Evolutionary conservation across 2,113 vertebrate genomes (phyloP).

Genomic region (Nothoprocta pentlandii): DNA sequence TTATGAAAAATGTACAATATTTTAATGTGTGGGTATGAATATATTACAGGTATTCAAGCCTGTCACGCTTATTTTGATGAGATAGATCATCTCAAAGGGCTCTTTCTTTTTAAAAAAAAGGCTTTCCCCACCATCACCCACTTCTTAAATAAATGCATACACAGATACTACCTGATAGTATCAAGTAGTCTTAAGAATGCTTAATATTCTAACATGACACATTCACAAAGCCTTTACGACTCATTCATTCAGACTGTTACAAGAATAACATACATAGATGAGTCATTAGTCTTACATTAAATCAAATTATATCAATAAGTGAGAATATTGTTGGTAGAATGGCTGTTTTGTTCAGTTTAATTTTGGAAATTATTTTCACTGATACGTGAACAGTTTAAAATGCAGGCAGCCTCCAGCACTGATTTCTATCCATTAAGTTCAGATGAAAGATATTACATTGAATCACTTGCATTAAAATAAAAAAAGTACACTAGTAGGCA

Average conservation of each 20-base stretch:
- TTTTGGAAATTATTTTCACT: slow-evolving; percentile 30
- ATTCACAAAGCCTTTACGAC: slow-evolving; percentile 42
- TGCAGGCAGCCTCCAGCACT: not conserved
- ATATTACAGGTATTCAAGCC: slow-evolving; percentile 73
- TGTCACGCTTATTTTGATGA: slow-evolving; percentile 75
- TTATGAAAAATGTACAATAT: slow-evolving; percentile 73
- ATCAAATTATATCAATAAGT: slow-evolving; percentile 17
- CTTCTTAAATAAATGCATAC: slow-evolving; percentile 62
- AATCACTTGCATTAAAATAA: not conserved
- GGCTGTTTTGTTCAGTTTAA: slow-evolving; percentile 47
- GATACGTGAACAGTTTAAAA: slow-evolving; percentile 51
- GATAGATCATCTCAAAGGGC: slow-evolving; percentile 70
- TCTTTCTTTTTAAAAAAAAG: slow-evolving; percentile 47
- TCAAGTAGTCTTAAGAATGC: slow-evolving; percentile 53
- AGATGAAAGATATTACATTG: slow-evolving; percentile 28
- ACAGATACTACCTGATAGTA: slow-evolving; percentile 43
- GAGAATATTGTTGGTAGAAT: slow-evolving; percentile 7
- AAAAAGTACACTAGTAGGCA: not conserved
- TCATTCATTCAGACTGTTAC: slow-evolving; percentile 46
- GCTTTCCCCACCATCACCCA: slow-evolving; percentile 17
- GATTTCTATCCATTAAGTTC: slow-evolving; percentile 35
- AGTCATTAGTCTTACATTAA: slow-evolving; percentile 65
- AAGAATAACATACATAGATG: slow-evolving; percentile 57
- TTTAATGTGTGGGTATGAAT: slow-evolving; percentile 77
- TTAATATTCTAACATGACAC: slow-evolving; percentile 71